Evolutionary conservation across 2,113 vertebrate genomes (phyloP), one percentile per base, ranked within the genome.

Genomic region (Tor tambroides): DNA sequence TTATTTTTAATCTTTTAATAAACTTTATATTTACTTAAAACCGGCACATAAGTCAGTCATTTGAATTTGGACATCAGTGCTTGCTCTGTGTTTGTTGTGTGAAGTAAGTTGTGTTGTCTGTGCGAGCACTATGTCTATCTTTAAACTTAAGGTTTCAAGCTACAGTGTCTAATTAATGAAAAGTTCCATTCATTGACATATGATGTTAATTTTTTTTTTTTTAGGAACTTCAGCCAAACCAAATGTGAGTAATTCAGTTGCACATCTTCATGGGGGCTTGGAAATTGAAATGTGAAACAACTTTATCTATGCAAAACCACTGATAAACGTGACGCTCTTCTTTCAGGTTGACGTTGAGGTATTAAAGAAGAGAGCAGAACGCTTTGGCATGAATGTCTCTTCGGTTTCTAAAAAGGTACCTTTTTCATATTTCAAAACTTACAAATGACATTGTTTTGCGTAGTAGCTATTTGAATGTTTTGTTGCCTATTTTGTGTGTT

Each of bases 371-470:
- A 94, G 96, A 87, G 96, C 96, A 77, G 96, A 97, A 71, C 95
- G 96, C 75, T 97, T 97, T 86, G 96, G 96, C 63, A 89, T 97
- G 94, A 97, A 96, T 51, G 96, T 97, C 46, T 97, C 96, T 43
- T 95, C 96, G 1, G 94, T 96, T 87, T 95, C 96, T 91, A 96
- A 93, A 89, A 97, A 97, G 96, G 96, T 97, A 92, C 5, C n/a
- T 32, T 54, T 56, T 38, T 41, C 21, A n/a, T n/a, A 41, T 74
- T 41, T 41, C 4, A 38, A 1, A 32, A 9, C 67, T 69, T 19
- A 35, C 65, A 69, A 32, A 19, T 69, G 14, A 67, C 28, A 19
- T 54, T 17, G 51, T 54, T 2, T 54, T 54, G 17, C 17, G 2
- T 21, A 0, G 51, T 21, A n/a, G 56, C 56, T 61, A n/a, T 61